Base-by-base conservation (phyloP, 2,113 vertebrate species). In the Mirounga angustirostris region DNA sequence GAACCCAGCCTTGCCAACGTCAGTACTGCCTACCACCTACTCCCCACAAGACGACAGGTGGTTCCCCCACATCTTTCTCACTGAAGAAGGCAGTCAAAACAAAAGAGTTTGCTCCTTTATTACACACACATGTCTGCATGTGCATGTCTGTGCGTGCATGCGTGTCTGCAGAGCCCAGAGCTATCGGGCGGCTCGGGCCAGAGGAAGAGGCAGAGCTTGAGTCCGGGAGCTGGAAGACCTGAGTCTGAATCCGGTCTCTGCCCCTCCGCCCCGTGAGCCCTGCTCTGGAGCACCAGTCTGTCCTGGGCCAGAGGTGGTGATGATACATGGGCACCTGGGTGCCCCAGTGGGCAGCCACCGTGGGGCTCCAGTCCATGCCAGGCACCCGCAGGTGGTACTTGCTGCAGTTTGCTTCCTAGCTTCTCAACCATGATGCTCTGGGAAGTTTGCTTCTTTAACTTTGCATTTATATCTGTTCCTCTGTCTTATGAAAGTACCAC, bases 351-450 rank as follows among this genome's bases (percentile, higher is more conserved):
- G 30, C 0, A 26, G 10, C 7, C 4, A 1, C 58, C 15, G 43
- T 15, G 3, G 58, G 22, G 22, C 11, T 54, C 16, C 5, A 0
- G 82, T 11, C 21, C 14, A 4, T 8, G 3, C 11, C n/a, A 12
- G 43, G 9, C 26, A 0, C 28, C 28, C 16, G 30, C 26, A 1
- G 15, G 1, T 1, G 7, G 10, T 2, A 0, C 0, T 9, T 12
- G 26, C 36, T 28, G 5, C 28, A 7, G 0, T 24, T 28, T 3
- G 7, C 58, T 36, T 56, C 36, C 1, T 0, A 43, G 13, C 28
- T 1, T 12, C 9, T 4, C 46, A 10, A 0, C 16, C 28, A 1
- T 3, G 19, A 1, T 4, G 15, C 4, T 3, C 19, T 8, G 22
- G 6, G 43, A 16, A 24, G 15, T 16, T 1, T 16, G 26, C 8